Conservation (phyloP, 2,888 invertebrate species). For the Melanostoma mellinum region DNA sequence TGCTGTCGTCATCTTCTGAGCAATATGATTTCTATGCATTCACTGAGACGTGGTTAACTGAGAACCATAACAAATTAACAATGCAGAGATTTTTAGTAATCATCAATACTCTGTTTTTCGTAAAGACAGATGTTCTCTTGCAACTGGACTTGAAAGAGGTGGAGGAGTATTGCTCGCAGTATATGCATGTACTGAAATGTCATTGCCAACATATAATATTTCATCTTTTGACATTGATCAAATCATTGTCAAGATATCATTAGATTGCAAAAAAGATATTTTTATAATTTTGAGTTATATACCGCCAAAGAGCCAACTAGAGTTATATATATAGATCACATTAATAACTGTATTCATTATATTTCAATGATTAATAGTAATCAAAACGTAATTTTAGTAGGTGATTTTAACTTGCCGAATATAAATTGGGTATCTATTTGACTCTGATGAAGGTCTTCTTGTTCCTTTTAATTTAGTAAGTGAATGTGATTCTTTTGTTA, state of each 20-base stretch:
- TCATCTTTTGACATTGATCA: no score
- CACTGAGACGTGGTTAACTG: constrained; percentile 1
- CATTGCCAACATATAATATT: no score
- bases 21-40: constrained; percentile 9
- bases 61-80: constrained; percentile 3
- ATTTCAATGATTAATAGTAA: no score
- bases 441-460: constrained; percentile 1
- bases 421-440: constrained; percentile 5
- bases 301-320: constrained; percentile 5
- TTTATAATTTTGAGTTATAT: not conserved
- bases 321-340: constrained; percentile 3
- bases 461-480: constrained; percentile 2
- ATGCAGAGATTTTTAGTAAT: constrained; percentile 14
- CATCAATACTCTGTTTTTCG: constrained; percentile 8
- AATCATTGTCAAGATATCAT: no score
- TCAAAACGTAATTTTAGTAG: constrained; percentile 3
- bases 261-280: no score
- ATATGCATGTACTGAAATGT: no score
- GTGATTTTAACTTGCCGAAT: constrained; percentile 8
- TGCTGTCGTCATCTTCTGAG: not conserved
- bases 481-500: constrained; percentile 1
- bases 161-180: no score
- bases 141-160: no score
- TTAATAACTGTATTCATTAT: constrained; percentile 5
- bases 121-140: constrained; percentile 5